Evolutionary conservation across 2,888 invertebrate species (phyloP).

Genomic region (Odontothrips loti): DNA sequence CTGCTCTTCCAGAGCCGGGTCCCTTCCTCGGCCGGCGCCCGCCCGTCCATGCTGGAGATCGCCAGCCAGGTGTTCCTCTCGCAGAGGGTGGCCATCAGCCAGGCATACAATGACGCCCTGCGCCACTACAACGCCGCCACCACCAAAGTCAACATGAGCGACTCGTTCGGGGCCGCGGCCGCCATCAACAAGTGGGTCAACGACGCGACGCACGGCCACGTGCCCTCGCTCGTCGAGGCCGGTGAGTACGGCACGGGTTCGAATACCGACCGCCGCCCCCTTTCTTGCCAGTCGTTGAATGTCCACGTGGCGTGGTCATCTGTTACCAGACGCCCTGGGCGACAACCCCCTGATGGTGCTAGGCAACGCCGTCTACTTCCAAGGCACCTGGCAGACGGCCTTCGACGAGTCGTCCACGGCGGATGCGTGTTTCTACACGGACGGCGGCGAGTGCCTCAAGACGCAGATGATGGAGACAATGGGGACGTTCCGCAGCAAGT

Average conservation of each 20-base stretch:
- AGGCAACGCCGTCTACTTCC: conserved; percentile 7
- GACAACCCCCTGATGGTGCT: not conserved
- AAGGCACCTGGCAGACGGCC: conserved; percentile 1
- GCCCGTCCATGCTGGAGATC: conserved; percentile 34
- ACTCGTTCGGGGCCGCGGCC: conserved; percentile 47
- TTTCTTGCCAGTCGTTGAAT: not conserved
- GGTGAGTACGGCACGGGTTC: conserved; percentile 45
- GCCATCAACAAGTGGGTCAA: conserved; percentile 60
- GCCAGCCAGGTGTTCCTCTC: conserved; percentile 39
- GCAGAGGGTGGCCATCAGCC: conserved; percentile 40
- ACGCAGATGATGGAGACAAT: conserved; percentile 10
- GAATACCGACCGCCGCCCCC: not conserved
- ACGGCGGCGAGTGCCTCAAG: not conserved
- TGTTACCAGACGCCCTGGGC: not conserved
- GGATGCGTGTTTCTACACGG: not conserved
- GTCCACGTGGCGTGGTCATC: too few relatives aligned
- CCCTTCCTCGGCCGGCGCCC: not conserved
- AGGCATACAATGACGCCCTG: conserved; percentile 50
- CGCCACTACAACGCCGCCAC: conserved; percentile 53
- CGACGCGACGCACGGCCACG: conserved; percentile 54
- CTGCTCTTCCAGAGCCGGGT: too few relatives aligned
- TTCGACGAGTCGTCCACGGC: not conserved
- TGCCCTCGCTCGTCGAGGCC: conserved; percentile 52
- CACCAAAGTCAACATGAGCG: conserved; percentile 51
- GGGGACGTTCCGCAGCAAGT: not conserved